These are phyloP conservation scores for Pardosa pseudoannulata DNA, from an alignment of 2,888 invertebrate species.

Conservation along the genomic window DNA sequence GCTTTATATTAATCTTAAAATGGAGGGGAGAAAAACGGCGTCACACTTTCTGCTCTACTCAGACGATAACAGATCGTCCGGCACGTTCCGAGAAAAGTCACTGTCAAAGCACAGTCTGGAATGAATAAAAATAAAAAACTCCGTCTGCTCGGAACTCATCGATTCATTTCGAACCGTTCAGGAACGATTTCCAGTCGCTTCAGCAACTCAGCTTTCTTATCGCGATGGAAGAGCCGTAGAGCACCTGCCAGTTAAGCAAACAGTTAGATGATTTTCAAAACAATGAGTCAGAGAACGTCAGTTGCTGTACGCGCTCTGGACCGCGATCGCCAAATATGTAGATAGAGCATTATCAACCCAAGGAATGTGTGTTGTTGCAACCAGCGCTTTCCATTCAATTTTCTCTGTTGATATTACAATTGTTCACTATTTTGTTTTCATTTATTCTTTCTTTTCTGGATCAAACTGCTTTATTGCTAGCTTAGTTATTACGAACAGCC, in stretches of 20 bases:
- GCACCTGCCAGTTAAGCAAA: background rate
- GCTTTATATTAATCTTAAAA: too few relatives aligned
- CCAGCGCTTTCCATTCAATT: too few relatives aligned
- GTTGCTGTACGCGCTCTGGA: background rate
- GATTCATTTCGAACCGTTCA: background rate
- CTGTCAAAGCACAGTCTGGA: background rate
- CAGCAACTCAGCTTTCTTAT: background rate
- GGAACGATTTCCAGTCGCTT: background rate
- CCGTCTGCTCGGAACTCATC: background rate
- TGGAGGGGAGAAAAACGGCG: too few relatives aligned
- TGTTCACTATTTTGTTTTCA: too few relatives aligned
- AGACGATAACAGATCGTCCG: too few relatives aligned
- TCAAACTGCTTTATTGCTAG: too few relatives aligned
- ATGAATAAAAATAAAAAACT: background rate
- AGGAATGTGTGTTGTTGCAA: background rate
- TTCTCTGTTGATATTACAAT: too few relatives aligned
- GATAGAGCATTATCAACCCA: background rate
- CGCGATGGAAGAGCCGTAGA: background rate
- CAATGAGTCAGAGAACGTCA: background rate
- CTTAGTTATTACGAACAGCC: too few relatives aligned
- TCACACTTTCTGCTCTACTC: too few relatives aligned
- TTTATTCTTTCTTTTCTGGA: too few relatives aligned
- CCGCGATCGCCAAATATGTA: background rate
- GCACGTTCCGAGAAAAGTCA: background rate
- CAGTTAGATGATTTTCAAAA: background rate